These are phyloP conservation scores for Acanthurus leucopareius DNA, from an alignment of 2,797 vertebrate genomes.

Conservation along the genomic window DNA sequence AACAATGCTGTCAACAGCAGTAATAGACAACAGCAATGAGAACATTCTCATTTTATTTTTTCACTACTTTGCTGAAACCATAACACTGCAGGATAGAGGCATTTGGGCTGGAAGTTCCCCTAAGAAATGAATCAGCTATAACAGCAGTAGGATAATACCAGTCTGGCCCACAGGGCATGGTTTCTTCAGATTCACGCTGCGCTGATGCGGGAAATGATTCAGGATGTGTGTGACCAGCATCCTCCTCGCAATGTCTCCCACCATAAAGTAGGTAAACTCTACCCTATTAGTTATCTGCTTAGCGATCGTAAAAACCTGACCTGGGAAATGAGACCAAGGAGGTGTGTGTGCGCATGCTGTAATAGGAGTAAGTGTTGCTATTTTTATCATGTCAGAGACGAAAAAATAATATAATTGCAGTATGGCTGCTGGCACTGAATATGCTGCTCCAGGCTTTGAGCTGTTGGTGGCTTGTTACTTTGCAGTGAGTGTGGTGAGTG, in stretches of 20 bases:
- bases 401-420: conserved; percentile 51
- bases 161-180: conserved; percentile 57
- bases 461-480: conserved; percentile 46
- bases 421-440: conserved; percentile 45
- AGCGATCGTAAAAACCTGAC: conserved; percentile 44
- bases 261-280: conserved; percentile 62
- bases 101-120: conserved; percentile 67
- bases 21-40: conserved; percentile 46
- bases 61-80: conserved; percentile 58
- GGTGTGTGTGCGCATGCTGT: conserved; percentile 34
- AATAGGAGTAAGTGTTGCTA: conserved; percentile 55
- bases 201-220: conserved; percentile 72
- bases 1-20: conserved; percentile 58
- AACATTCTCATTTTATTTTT: conserved; percentile 69
- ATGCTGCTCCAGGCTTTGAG: conserved; percentile 40
- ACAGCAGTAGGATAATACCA: conserved; percentile 65
- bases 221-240: conserved; percentile 66
- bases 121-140: conserved; percentile 79
- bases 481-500: conserved; percentile 18
- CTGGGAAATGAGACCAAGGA: conserved; percentile 43
- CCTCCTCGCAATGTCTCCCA: conserved; percentile 42
- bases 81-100: conserved; percentile 71
- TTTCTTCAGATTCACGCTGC: conserved; percentile 67
- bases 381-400: conserved; percentile 50
- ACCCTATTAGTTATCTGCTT: conserved; percentile 66